Base-by-base conservation (phyloP, 2,113 vertebrate genomes). In the Chlorocebus sabaeus region DNA sequence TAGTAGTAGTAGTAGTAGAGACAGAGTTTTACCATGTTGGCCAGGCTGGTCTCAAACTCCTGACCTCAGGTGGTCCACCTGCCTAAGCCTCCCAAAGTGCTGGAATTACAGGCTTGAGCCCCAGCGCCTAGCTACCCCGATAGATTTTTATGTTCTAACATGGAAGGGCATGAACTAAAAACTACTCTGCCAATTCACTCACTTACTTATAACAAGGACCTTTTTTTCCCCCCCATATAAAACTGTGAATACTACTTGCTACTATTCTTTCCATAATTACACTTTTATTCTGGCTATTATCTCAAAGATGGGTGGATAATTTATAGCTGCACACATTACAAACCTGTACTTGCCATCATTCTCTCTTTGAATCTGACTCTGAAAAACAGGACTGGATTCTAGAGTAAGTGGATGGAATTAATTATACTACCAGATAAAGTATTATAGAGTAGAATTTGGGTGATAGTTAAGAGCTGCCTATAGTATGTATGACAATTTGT, bases 361-460 rank as follows among this genome's bases (percentile, higher is more conserved):
- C 17, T 90, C 32, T 94, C 22, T 70, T 61, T 79, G 22, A 96
- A 48, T 96, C 32, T 68, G 78, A 89, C 20, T 79, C 8, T 68
- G 67, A 48, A 80, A 78, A 95, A 10, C 18, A 52, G 35, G 83
- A 35, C 27, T 85, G 76, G n/a, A 12, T 87, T 96, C 75, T 90
- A 57, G 83, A 92, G 64, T 72, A 50, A 90, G 93, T 57, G 94
- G 30, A 76, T 96, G n/a, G 40, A 82, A 80, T 93, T 45, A 43
- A 95, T 82, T 48, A 40, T 80, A 25, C 59, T 64, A 89, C 5
- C 45, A 95, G 48, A 72, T 79, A 83, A 83, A 3, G 25, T 5
- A 73, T 27, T 64, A 43, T 79, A 50, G 27, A 88, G 32, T 32
- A n/a, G 12, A 93, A 93, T 91, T 50, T 55, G 9, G 23, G 1